Base-by-base conservation (phyloP, 2,113 vertebrate species). In the Hyperopisus bebe region DNA sequence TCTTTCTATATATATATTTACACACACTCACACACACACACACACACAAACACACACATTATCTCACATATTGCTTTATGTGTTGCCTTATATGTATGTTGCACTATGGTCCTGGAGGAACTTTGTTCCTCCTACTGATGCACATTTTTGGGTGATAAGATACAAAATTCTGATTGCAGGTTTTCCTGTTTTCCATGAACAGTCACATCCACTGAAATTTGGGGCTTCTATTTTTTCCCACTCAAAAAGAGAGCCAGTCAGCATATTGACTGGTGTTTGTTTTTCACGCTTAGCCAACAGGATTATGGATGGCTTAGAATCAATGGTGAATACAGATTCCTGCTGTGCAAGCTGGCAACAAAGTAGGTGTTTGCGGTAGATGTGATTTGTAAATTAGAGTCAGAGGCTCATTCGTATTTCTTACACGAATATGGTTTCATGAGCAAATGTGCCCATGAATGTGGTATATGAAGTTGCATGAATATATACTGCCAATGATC, bases 171-270 rank as follows among this genome's bases (percentile, higher is more conserved):
- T 51, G 58, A n/a, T 24, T 27, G 58, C 24, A n/a, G 21, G 58
- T n/a, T n/a, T 62, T n/a, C 19, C 6, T n/a, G 19, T 58, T 58
- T 58, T n/a, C n/a, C 55, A 58, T 58, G 21, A 58, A 58, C 55
- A 58, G 24, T n/a, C 55, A 58, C 55, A 58, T 58, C 21, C 55
- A 58, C 24, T 62, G 58, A n/a, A 62, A n/a, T n/a, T 62, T 62
- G 24, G 58, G 58, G 21, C 24, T n/a, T n/a, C 21, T 27, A 24
- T n/a, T 62, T 62, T 62, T 62, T 62, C 21, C 24, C 58, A n/a
- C 8, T 62, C 58, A 9, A 2, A 62, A 62, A 62, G 58, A n/a
- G 99, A 62, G 99, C 10, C 2, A 62, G 58, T 10, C 58, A 62
- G 58, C 24, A 62, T 62, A 62, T 62, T 62, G 58, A 62, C 58